These are phyloP conservation scores for Macrobrachium rosenbergii DNA, from an alignment of 1,140 invertebrate species.

Conservation along the genomic window DNA sequence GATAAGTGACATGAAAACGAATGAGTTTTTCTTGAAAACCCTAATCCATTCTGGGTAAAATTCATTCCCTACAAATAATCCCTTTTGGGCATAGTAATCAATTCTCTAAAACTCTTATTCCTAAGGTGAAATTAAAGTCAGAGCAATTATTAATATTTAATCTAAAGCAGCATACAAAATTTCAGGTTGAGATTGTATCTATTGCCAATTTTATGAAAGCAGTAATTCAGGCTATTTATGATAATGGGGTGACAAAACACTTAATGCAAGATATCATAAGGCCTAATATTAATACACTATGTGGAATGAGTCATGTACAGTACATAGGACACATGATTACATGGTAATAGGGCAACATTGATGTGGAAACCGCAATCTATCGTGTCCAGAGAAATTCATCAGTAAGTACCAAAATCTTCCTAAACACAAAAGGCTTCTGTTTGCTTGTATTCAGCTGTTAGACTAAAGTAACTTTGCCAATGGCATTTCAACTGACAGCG, in stretches of 20 bases:
- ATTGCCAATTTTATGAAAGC: constrained; percentile 58
- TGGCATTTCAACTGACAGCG: too few species aligned
- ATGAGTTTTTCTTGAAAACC: too few species aligned
- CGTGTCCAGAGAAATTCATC: constrained; percentile 31
- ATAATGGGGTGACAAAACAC: constrained; percentile 51
- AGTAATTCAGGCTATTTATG: constrained; percentile 53
- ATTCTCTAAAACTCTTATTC: too few species aligned
- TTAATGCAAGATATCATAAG: constrained; percentile 59
- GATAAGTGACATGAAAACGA: too few species aligned
- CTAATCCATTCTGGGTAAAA: too few species aligned
- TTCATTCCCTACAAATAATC: too few species aligned
- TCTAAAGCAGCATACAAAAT: constrained; percentile 64
- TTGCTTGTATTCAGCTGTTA: constrained; percentile 19
- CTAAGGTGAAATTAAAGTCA: too few species aligned
- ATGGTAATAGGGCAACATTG: constrained; percentile 55
- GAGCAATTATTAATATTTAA: constrained; percentile 45
- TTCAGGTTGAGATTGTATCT: constrained; percentile 54
- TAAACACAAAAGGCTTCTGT: neutral
- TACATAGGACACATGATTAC: constrained; percentile 62
- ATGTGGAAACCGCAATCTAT: constrained; percentile 50
- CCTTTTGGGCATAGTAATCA: too few species aligned
- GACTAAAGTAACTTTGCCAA: too few species aligned
- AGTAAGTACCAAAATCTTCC: neutral
- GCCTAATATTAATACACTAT: constrained; percentile 61
- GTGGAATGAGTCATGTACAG: constrained; percentile 63